Conservation (phyloP, 1,140 invertebrate genomes). For the Paracyclopina nana region DNA sequence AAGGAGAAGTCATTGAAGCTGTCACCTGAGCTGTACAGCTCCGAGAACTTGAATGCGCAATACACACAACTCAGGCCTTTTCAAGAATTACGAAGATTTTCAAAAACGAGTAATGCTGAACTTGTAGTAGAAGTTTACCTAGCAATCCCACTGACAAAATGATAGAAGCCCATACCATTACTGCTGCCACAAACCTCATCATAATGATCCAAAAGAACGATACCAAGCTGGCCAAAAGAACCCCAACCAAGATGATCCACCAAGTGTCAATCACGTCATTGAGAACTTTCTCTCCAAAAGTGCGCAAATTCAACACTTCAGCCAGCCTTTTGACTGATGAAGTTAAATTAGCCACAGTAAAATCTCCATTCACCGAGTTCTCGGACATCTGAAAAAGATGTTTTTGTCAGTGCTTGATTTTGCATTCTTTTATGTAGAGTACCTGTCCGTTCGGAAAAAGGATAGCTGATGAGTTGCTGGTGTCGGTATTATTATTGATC, state of each 20-base stretch:
- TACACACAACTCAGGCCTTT: too few species aligned
- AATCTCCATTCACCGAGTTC: background rate
- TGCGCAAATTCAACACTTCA: slow-evolving; percentile 14
- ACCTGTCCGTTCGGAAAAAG: too few species aligned
- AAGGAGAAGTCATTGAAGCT: background rate
- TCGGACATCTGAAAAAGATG: slow-evolving; percentile 1
- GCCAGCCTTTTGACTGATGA: background rate
- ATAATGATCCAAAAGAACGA: slow-evolving; percentile 70
- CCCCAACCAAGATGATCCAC: slow-evolving; percentile 41
- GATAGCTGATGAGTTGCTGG: too few species aligned
- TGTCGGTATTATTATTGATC: background rate
- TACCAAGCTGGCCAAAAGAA: slow-evolving; percentile 42
- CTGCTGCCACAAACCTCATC: slow-evolving; percentile 60
- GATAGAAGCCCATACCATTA: slow-evolving; percentile 70
- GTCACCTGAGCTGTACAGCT: background rate
- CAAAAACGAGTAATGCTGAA: background rate
- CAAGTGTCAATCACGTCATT: slow-evolving; percentile 50
- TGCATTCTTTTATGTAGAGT: too few species aligned
- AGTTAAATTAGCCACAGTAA: slow-evolving; percentile 4
- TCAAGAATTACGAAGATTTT: background rate
- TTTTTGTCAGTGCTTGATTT: too few species aligned
- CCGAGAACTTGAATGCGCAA: too few species aligned
- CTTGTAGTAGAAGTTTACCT: background rate
- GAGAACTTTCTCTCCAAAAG: slow-evolving; percentile 35
- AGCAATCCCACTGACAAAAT: too few species aligned